A percentile compares a stretch with the other conserved stretches of the same genome.
Conservation (phyloP, 2,888 invertebrate genomes). For the Colostygia pectinataria region DNA sequence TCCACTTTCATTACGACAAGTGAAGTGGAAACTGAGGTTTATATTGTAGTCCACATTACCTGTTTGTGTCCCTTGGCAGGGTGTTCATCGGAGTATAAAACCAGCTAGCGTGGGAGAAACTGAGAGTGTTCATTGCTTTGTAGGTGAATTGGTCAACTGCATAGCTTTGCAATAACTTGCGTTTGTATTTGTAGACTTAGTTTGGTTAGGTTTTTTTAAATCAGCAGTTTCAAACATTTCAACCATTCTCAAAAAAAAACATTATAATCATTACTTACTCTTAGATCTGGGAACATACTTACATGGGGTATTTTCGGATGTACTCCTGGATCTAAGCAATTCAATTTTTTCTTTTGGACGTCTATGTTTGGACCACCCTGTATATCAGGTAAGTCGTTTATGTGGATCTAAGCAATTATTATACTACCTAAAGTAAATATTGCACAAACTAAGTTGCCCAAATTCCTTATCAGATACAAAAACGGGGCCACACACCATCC, state of each 20-base stretch:
- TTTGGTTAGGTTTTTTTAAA: too few relatives aligned
- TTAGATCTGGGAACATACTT: too few relatives aligned
- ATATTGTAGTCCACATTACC: conserved; percentile 29
- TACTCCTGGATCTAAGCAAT: background rate
- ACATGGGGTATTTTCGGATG: too few relatives aligned
- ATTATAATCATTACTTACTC: too few relatives aligned
- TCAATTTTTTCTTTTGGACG: too few relatives aligned
- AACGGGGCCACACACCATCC: conserved; percentile 37
- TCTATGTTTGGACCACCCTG: too few relatives aligned
- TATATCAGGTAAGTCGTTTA: too few relatives aligned
- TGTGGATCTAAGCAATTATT: too few relatives aligned
- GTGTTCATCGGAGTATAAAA: conserved; percentile 69
- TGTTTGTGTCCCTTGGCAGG: conserved; percentile 37
- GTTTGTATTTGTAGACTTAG: too few relatives aligned
- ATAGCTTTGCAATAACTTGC: conserved; percentile 1
- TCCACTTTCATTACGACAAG: conserved; percentile 32
- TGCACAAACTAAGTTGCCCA: conserved; percentile 24
- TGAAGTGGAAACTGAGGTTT: conserved; percentile 29
- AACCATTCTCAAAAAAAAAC: too few relatives aligned
- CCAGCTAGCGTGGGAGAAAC: conserved; percentile 54
- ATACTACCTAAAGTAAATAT: too few relatives aligned
- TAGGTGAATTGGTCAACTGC: conserved; percentile 33
- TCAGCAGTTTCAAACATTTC: too few relatives aligned
- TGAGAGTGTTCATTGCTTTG: conserved; percentile 57
- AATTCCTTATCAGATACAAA: conserved; percentile 38